Base-by-base conservation (phyloP, 2,888 invertebrate genomes). In the Atrina japonica region DNA sequence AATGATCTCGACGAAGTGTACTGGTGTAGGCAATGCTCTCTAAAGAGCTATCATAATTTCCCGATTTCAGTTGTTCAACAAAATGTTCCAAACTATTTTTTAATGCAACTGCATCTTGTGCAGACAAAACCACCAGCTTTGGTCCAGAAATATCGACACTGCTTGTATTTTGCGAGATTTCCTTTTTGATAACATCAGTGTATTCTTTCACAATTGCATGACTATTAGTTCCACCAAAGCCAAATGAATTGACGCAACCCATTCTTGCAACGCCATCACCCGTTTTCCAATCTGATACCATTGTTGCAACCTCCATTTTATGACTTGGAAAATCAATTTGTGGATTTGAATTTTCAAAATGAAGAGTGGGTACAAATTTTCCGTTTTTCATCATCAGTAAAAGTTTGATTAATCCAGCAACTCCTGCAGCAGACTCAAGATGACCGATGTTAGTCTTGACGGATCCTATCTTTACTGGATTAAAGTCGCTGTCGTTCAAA, bases 361-460 rank as follows among this genome's bases (percentile, higher is more conserved):
- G 73, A 18, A 84, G 64, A 11, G 78, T 77, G 11, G 83, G 83
- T 23, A 81, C 81, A 27, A 83, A 76, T 35, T 67, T 73, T n/a
- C 65, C 69, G 53, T 82, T 23, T 52, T 80, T 76, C 78, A 83
- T 80, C 83, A 83, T 84, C 21, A 86, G 66, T 29, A 83, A 53
- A 6, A 83, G 79, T 53, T 85, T 86, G 29, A 86, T 81, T 0
- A 86, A 59, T 0, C 82, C 82, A 1, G 83, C 83, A 7, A 80
- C 78, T 0, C 85, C 86, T 1, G 86, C 83, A 0, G 82, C 83
- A 1, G 84, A 78, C 60, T 85, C 85, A 18, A 77, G 66, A 53
- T 86, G 86, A 7, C 86, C 86, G 43, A 86, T 83, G 58, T 84
- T 86, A 21, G 84, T 81, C 67, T 85, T 85, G 2, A 83, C 83